These are phyloP conservation scores for Acarapis woodi DNA, from an alignment of 1,140 invertebrate species.

Conservation along the genomic window DNA sequence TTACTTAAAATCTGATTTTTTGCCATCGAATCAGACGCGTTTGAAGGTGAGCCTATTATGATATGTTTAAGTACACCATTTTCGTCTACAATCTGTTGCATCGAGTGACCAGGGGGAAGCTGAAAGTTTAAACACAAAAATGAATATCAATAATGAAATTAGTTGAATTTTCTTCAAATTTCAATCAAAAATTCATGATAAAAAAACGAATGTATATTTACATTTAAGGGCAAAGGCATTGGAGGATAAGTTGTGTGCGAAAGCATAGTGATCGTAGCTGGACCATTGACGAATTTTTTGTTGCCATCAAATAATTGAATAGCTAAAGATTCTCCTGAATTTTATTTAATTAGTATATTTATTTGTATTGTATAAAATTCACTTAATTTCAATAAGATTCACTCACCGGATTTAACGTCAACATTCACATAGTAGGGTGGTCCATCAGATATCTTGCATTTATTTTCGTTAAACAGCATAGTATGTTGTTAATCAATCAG, in stretches of 20 bases:
- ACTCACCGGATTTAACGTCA: no score
- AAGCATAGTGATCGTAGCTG: constrained; percentile 53
- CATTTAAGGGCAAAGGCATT: constrained; percentile 48
- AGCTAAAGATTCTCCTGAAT: constrained; percentile 10
- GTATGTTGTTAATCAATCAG: no score
- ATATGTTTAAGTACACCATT: constrained; percentile 52
- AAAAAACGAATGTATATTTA: neutral
- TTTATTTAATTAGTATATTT: no score
- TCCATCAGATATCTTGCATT: no score
- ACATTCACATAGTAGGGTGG: no score
- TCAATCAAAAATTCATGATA: neutral
- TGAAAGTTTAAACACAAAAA: neutral
- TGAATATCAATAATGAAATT: neutral
- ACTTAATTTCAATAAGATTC: no score
- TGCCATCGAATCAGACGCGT: constrained; percentile 14
- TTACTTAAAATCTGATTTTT: neutral
- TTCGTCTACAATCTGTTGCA: constrained; percentile 66
- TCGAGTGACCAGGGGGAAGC: constrained; percentile 54
- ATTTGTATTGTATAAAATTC: no score
- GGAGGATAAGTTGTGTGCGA: constrained; percentile 35
- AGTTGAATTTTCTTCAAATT: neutral
- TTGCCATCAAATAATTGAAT: constrained; percentile 9
- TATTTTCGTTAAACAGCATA: no score
- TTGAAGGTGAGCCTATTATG: no score
- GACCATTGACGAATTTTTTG: constrained; percentile 19